Evolutionary conservation across 2,888 invertebrate species (phyloP).

Genomic region (Mesochorus sp.): DNA sequence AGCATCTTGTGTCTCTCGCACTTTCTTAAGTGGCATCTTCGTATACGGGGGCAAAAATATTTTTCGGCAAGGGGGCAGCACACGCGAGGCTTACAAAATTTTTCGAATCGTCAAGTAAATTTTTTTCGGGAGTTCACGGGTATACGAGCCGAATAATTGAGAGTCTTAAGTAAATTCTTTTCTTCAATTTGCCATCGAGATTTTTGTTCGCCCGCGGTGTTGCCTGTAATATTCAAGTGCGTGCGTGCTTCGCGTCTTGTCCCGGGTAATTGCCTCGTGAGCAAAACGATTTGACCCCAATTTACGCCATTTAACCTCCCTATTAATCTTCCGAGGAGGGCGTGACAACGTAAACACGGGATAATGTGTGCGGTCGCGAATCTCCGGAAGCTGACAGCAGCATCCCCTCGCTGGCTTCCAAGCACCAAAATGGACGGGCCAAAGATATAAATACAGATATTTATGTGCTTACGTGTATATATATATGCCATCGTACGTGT

Average conservation of each 20-base stretch:
- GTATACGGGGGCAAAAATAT: slow-evolving; percentile 21
- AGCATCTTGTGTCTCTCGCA: slow-evolving; percentile 45
- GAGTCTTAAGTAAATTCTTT: slow-evolving; percentile 44
- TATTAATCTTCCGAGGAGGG: slow-evolving; percentile 42
- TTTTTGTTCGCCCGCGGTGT: background rate
- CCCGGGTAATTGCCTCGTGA: background rate
- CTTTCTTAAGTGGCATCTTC: background rate
- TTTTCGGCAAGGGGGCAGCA: no score
- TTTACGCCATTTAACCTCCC: slow-evolving; percentile 47
- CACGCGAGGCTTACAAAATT: slow-evolving; percentile 56
- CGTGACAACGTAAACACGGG: background rate
- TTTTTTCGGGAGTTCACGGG: slow-evolving; percentile 1
- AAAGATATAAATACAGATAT: background rate
- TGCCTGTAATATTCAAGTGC: background rate
- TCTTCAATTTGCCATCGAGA: slow-evolving; percentile 17
- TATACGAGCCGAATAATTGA: slow-evolving; percentile 51
- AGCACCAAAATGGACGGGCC: background rate
- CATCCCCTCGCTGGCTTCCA: background rate
- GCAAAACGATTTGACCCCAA: slow-evolving; percentile 41
- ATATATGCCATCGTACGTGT: no score
- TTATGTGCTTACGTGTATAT: background rate
- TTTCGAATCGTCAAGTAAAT: slow-evolving; percentile 55
- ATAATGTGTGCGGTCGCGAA: slow-evolving; percentile 12
- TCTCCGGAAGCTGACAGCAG: slow-evolving; percentile 12
- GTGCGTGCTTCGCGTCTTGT: background rate